phyloP scores from a whole-genome alignment of 2,113 vertebrate species.

The Planiliza haematocheilus region DNA sequence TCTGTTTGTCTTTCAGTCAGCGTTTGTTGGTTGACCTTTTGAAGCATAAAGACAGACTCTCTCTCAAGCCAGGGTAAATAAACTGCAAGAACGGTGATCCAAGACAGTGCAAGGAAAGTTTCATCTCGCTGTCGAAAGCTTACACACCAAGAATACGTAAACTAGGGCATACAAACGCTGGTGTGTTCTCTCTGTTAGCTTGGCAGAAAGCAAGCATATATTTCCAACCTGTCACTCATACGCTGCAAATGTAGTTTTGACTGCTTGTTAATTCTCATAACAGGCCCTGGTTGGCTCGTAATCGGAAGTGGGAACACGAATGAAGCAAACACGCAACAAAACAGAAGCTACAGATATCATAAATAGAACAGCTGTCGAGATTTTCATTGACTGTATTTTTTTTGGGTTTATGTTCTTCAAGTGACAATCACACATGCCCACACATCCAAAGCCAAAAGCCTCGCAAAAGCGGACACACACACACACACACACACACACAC shows the following conservation, averaged over 20 bases:
- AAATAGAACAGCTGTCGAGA: conserved; percentile 4
- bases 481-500: conserved; percentile 10
- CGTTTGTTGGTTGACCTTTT: neutral
- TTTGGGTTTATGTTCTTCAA: conserved; percentile 12
- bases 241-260: neutral
- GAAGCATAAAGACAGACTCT: neutral
- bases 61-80: conserved; percentile 23
- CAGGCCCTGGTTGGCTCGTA: neutral
- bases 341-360: neutral
- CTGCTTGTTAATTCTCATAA: conserved; percentile 6
- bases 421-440: conserved; percentile 21
- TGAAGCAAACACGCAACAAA: neutral
- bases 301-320: conserved; percentile 4
- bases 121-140: neutral
- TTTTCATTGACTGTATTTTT: neutral
- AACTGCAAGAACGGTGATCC: neutral
- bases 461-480: conserved; percentile 1
- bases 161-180: neutral
- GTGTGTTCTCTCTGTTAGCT: neutral
- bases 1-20: conserved; percentile 30
- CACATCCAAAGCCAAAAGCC: conserved; percentile 13
- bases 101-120: neutral
- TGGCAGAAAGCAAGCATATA: neutral
- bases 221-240: neutral
- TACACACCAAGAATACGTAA: conserved; percentile 1